A percentile compares a stretch with the other conserved stretches of the same genome.
phyloP scores from a whole-genome alignment of 1,140 invertebrate genomes.

The Papilio helenus region DNA sequence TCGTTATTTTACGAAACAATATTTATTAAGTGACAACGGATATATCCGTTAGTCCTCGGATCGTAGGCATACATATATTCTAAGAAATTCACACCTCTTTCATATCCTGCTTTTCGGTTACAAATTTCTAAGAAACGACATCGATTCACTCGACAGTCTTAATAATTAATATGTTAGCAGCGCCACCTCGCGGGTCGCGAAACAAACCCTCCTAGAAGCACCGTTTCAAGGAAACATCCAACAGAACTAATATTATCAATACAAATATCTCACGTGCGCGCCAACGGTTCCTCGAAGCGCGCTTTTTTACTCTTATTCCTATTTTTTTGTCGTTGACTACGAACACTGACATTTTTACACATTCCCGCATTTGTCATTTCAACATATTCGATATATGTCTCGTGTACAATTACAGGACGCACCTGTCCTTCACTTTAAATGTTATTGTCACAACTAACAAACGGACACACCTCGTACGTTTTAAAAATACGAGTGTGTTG shows the following conservation, averaged over 20 bases:
- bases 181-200: constrained; percentile 39
- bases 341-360: constrained; percentile 57
- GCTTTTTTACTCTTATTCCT: constrained; percentile 49
- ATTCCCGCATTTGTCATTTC: constrained; percentile 48
- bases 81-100: not conserved
- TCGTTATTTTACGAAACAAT: too few species aligned
- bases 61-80: not conserved
- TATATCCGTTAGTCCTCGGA: too few species aligned
- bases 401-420: constrained; percentile 48
- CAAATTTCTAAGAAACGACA: not conserved
- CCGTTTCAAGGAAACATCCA: constrained; percentile 56
- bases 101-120: not conserved
- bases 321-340: constrained; percentile 52
- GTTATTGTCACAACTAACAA: not conserved
- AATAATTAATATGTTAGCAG: constrained; percentile 72
- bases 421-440: constrained; percentile 48
- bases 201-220: constrained; percentile 43
- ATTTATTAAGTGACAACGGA: too few species aligned
- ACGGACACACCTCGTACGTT: constrained; percentile 16
- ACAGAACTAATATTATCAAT: constrained; percentile 72
- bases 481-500: not conserved
- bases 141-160: constrained; percentile 39
- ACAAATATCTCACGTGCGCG: constrained; percentile 70
- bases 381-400: constrained; percentile 42
- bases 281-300: constrained; percentile 61